Evolutionary conservation across 37 sponge, comb jelly and placozoan genomes (phyloP).

Genomic region (Agelas oroides): DNA sequence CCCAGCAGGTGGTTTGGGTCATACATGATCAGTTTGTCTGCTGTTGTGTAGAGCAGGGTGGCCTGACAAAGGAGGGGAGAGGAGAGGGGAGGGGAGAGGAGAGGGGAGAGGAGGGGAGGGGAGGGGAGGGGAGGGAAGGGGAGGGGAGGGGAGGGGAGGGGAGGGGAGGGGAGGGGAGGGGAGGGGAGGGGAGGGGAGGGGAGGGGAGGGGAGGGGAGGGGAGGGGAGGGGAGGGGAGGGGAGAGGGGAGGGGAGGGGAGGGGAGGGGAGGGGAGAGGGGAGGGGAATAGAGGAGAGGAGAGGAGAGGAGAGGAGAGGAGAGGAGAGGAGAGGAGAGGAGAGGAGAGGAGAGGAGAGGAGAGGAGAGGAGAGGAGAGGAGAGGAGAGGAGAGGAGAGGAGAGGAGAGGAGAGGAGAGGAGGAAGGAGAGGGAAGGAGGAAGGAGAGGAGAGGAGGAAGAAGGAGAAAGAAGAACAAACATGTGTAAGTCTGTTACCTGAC

Average conservation of each 20-base stretch:
- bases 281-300: not conserved
- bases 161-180: not conserved
- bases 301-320: no score
- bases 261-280: constrained; percentile 2
- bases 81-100: not conserved
- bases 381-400: no score
- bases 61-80: constrained; percentile 68
- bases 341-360: not conserved
- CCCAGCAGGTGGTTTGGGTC: constrained; percentile 93
- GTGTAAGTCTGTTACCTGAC: not conserved
- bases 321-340: not conserved
- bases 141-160: constrained; percentile 10
- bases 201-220: not conserved
- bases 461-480: no score
- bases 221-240: not conserved
- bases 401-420: no score
- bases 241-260: not conserved
- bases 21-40: constrained; percentile 99
- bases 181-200: constrained; percentile 10
- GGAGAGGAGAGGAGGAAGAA: no score
- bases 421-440: no score
- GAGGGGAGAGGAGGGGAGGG: constrained; percentile 7
- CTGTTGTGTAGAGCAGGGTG: constrained; percentile 89
- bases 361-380: no score
- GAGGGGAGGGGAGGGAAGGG: not conserved